Evolutionary conservation across 1,140 invertebrate species (phyloP), one percentile per base, ranked within the genome.

Genomic region (Drosophila kurseongensis): DNA sequence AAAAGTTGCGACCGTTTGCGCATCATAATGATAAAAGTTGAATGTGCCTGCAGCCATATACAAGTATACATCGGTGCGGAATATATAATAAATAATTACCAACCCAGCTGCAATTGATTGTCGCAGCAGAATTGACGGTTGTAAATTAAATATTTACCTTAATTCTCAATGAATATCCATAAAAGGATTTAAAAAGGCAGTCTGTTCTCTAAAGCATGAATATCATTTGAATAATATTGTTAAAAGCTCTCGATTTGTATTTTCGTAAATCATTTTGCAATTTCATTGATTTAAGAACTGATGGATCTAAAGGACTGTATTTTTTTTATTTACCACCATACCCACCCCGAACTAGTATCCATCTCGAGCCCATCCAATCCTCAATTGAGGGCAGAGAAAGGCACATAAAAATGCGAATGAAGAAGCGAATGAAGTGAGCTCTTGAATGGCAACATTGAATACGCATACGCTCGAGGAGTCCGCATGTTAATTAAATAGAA

Each of bases 11-110:
- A 60, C 79, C 84, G 79, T 89, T 88, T 89, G 84, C 84, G 84
- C 84, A 74, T 88, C 84, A 88, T 88, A 89, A 88, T 88, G 84
- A 89, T 89, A 88, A 89, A 88, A 88, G 84, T 89, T 88, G 52
- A 50, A 50, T 72, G 32, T 54, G 67, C 72, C 63, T 75, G 54
- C 65, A 72, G 83, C 56, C 58, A 65, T 68, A 45, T 8, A 7
- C 13, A 9, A 68, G 32, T 62, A 29, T 35, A 41, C 16, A 36
- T 38, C 9, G 61, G 56, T 45, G 16, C 18, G 18, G 9, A 42
- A 41, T 32, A 10, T 13, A 29, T 10, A 40, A 61, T 48, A 63
- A 58, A 73, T 80, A 80, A 80, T 80, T 62, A 66, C 13, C 16
- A 16, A n/a, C 18, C 35, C 5, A 27, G 42, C 29, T 66, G 55